These are phyloP conservation scores for Meganola albula DNA, from an alignment of 2,888 invertebrate species.

Conservation along the genomic window DNA sequence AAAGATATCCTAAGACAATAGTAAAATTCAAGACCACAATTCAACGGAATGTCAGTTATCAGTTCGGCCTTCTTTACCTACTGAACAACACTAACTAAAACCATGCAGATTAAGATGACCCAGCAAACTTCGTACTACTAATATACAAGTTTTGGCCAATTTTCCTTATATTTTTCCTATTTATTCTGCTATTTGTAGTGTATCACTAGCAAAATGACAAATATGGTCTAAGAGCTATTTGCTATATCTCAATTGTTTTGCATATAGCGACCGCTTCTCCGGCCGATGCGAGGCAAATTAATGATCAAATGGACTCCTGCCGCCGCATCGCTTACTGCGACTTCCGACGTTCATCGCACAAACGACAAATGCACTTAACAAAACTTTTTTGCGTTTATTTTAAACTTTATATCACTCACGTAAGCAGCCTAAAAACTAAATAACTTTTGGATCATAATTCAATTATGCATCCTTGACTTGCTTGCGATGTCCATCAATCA, in stretches of 20 bases:
- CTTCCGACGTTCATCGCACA: slow-evolving; percentile 43
- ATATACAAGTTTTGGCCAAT: too few species aligned
- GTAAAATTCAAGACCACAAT: too few species aligned
- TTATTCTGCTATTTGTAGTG: slow-evolving; percentile 22
- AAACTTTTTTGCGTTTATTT: slow-evolving; percentile 28
- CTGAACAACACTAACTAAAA: too few species aligned
- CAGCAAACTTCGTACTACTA: too few species aligned
- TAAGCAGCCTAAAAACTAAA: slow-evolving; percentile 37
- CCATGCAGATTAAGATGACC: too few species aligned
- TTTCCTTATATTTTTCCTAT: too few species aligned
- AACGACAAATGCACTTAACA: slow-evolving; percentile 27
- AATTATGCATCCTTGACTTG: slow-evolving; percentile 61
- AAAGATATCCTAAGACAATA: too few species aligned
- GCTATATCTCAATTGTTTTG: slow-evolving; percentile 69
- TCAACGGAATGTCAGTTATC: too few species aligned
- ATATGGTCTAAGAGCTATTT: slow-evolving; percentile 39
- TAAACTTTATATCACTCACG: slow-evolving; percentile 38
- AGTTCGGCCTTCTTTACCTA: too few species aligned
- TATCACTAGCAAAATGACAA: slow-evolving; percentile 30
- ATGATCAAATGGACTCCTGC: slow-evolving; percentile 63
- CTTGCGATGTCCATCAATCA: slow-evolving; percentile 64
- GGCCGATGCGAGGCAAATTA: slow-evolving; percentile 63
- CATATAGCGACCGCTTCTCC: slow-evolving; percentile 60
- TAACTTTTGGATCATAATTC: slow-evolving; percentile 63
- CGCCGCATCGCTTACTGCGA: slow-evolving; percentile 41